These are phyloP conservation scores for Zapus hudsonius DNA, from an alignment of 2,113 vertebrate genomes.

Conservation along the genomic window DNA sequence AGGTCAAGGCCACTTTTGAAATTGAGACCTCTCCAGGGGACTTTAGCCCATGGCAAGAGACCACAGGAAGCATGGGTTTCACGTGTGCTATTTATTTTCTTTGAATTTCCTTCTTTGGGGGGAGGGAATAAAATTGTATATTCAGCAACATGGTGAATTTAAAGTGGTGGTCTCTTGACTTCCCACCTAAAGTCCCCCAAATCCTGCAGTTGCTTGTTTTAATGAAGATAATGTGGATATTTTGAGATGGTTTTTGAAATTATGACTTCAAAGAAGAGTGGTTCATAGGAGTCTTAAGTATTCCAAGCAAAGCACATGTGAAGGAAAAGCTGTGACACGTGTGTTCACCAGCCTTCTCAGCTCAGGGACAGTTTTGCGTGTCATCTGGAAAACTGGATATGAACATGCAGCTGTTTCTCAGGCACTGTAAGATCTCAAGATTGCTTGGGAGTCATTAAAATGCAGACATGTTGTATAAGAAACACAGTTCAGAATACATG, in stretches of 20 bases:
- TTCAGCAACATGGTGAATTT: background rate
- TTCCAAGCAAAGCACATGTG: background rate
- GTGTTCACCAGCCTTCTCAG: background rate
- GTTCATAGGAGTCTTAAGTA: background rate
- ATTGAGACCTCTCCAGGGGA: background rate
- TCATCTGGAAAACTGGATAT: background rate
- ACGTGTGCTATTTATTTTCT: accelerated
- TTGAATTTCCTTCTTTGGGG: background rate
- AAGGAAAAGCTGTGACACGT: accelerated
- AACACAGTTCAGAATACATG: background rate
- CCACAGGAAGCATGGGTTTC: background rate
- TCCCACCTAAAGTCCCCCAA: background rate
- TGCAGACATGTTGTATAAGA: background rate
- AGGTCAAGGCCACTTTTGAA: conserved; percentile 53
- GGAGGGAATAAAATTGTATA: background rate
- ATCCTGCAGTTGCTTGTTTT: background rate
- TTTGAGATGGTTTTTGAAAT: background rate
- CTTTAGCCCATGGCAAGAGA: background rate
- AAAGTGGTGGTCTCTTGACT: background rate
- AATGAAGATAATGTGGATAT: background rate
- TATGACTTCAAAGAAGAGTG: background rate
- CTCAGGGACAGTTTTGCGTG: accelerated
- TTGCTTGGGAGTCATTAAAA: background rate
- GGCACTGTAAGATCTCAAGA: accelerated
- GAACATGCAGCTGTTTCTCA: background rate